Percentiles rank a stretch among this genome's conserved stretches.
These are phyloP conservation scores for Hirudo medicinalis DNA, from an alignment of 1,140 invertebrate genomes.

Conservation along the genomic window DNA sequence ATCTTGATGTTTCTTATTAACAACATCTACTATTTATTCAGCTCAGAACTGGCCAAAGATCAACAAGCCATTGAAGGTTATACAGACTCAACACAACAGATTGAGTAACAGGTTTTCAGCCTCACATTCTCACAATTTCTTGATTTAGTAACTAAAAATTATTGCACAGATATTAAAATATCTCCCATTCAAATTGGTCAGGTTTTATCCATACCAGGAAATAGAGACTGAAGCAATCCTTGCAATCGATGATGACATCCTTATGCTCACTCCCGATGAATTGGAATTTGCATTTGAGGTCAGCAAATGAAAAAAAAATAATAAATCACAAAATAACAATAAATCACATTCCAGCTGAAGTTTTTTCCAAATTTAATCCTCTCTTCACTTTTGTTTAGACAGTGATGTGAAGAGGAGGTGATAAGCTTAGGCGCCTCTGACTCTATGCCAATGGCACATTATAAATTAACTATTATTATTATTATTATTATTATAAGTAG, in stretches of 20 bases:
- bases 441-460: no score
- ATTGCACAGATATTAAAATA: slow-evolving; percentile 20
- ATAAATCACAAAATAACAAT: no score
- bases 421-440: no score
- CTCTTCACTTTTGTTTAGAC: no score
- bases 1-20: slow-evolving; percentile 12
- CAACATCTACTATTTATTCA: slow-evolving; percentile 44
- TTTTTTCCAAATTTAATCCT: no score
- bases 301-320: no score
- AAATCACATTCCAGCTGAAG: no score
- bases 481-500: no score
- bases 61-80: slow-evolving; percentile 72
- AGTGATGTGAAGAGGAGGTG: no score
- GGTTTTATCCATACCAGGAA: slow-evolving; percentile 85
- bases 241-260: slow-evolving; percentile 95
- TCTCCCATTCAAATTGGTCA: slow-evolving; percentile 26
- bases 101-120: slow-evolving; percentile 61
- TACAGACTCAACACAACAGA: slow-evolving; percentile 77
- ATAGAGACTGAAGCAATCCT: slow-evolving; percentile 95
- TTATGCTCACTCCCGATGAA: slow-evolving; percentile 87
- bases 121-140: neutral
- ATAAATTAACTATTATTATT: no score
- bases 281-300: slow-evolving; percentile 93
- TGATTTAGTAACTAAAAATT: neutral
- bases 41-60: slow-evolving; percentile 69